Evolutionary conservation across 2,888 invertebrate genomes (phyloP).

Genomic region (Tipula confusa): DNA sequence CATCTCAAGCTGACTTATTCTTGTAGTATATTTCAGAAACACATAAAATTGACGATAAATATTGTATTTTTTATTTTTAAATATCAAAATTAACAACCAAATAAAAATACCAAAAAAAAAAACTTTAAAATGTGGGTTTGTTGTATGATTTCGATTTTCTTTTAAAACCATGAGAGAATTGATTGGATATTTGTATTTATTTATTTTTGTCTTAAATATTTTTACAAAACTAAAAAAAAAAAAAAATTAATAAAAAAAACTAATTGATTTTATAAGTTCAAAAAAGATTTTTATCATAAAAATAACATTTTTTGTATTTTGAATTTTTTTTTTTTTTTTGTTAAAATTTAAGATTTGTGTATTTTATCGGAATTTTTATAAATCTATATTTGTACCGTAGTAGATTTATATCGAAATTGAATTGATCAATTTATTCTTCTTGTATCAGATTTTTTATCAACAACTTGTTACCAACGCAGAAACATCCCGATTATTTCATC

Average conservation of each 20-base stretch:
- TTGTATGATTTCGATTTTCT: slow-evolving; percentile 20
- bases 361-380: neutral
- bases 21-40: neutral
- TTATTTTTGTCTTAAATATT: slow-evolving; percentile 4
- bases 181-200: neutral
- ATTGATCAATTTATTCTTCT: neutral
- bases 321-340: slow-evolving; percentile 5
- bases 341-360: slow-evolving; percentile 15
- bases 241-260: no score
- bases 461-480: neutral
- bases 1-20: neutral
- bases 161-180: neutral
- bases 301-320: slow-evolving; percentile 27
- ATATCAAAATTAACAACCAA: slow-evolving; percentile 25
- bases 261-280: slow-evolving; percentile 30
- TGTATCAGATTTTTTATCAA: neutral
- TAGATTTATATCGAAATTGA: neutral
- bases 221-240: neutral
- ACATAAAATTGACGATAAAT: neutral
- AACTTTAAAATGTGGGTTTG: slow-evolving; percentile 29
- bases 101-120: neutral
- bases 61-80: neutral
- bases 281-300: slow-evolving; percentile 29
- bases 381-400: no score
- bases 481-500: no score